Evolutionary conservation across 2,797 vertebrate species (phyloP), one percentile per base, ranked within the genome.

Genomic region (Cottoperca gobio): DNA sequence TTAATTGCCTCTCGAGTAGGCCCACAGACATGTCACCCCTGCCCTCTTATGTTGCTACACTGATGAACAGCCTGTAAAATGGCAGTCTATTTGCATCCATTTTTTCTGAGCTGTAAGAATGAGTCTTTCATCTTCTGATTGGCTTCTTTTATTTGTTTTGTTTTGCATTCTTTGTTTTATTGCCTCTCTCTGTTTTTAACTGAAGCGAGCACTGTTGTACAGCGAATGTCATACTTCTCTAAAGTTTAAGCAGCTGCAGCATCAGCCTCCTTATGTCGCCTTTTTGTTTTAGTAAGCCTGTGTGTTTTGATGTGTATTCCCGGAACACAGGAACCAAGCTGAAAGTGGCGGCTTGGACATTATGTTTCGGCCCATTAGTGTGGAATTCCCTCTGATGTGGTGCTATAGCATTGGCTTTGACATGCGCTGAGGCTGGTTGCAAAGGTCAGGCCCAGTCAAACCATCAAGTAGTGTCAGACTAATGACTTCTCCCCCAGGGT

Each of bases 1-100:
- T 89, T 95, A 90, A 93, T 94, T 93, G 82, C 79, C 88, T 86
- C 86, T 90, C 9, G 49, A 91, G 86, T 87, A 77, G 83, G 75
- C 72, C 83, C 81, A 84, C 79, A 88, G 87, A 91, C 89, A 86
- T 87, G 88, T 87, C 84, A 92, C 86, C 88, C 86, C 78, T 93
- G 85, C 84, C 79, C 76, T 84, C 59, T 63, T 70, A 55, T 57
- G 81, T 73, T 54, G 52, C 76, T 72, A 65, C 78, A 80, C 78
- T 61, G 72, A 80, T 54, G 86, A 84, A 82, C 85, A 54, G 70
- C 48, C 59, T 64, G 55, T 73, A 76, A 78, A 70, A 81, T 80
- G 87, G 73, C 71, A 60, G 79, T 82, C 65, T 87, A 35, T 73
- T 57, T 33, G 48, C 66, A 63, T 77, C 53, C 33, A 37, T 53